A percentile compares a stretch with the other conserved stretches of the same genome.
Evolutionary conservation across 30 jellyfish, hydroid and myxozoan species (phyloP).

Genomic region (Nemopilema nomurai): DNA sequence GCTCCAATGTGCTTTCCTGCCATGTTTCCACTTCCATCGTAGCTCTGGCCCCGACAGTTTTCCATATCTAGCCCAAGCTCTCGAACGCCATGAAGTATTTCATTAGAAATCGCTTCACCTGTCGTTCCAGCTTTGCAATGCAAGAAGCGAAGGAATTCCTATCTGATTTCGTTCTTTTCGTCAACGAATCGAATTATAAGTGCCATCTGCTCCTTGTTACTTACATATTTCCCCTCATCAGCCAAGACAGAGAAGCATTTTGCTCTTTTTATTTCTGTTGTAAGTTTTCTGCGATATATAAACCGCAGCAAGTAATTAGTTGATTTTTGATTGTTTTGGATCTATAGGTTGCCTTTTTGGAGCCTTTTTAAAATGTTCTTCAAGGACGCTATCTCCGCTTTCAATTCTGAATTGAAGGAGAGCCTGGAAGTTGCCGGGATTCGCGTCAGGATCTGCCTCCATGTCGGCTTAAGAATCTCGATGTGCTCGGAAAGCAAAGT

Average conservation of each 20-base stretch:
- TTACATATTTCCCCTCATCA: slow-evolving; percentile 47
- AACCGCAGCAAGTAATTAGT: slow-evolving; percentile 59
- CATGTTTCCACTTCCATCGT: not conserved
- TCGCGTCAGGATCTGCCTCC: not conserved
- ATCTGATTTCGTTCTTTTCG: slow-evolving; percentile 23
- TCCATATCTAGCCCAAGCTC: not conserved
- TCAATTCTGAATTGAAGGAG: slow-evolving; percentile 51
- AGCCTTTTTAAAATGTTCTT: slow-evolving; percentile 16
- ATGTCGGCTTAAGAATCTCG: not conserved
- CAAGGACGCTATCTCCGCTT: slow-evolving; percentile 53
- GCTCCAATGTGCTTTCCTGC: not conserved
- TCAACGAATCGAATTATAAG: slow-evolving; percentile 50
- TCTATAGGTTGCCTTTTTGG: slow-evolving; percentile 45
- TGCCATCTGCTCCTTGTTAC: slow-evolving; percentile 59
- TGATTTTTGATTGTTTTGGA: slow-evolving; percentile 77
- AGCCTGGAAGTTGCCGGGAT: slow-evolving; percentile 75
- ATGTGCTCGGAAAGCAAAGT: not conserved
- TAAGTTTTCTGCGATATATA: slow-evolving; percentile 5
- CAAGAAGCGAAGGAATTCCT: slow-evolving; percentile 62
- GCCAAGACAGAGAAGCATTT: slow-evolving; percentile 51
- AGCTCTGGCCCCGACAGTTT: not conserved
- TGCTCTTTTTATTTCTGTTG: slow-evolving; percentile 17
- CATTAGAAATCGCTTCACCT: slow-evolving; percentile 50
- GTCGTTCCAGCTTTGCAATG: slow-evolving; percentile 62
- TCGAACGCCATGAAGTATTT: not conserved